A percentile compares a stretch with the other conserved stretches of the same genome.
These are phyloP conservation scores for Xanthia togata DNA, from an alignment of 2,888 invertebrate genomes.

Conservation along the genomic window DNA sequence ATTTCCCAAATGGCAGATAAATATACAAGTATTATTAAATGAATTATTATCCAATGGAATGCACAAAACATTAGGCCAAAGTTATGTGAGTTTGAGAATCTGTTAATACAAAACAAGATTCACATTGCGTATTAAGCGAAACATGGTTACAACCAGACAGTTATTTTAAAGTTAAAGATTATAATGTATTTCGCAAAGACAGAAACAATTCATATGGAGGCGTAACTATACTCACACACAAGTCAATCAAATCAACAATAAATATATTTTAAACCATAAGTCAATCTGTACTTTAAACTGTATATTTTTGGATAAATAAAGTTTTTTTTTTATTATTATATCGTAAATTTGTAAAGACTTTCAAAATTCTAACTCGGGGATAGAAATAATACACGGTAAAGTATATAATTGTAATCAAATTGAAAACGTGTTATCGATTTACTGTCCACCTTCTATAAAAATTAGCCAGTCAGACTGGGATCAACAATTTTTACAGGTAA, in stretches of 20 bases:
- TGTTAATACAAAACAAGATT: conserved; percentile 7
- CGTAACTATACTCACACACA: neutral
- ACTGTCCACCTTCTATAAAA: neutral
- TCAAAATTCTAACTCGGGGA: neutral
- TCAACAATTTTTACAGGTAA: neutral
- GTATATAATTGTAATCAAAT: conserved; percentile 6
- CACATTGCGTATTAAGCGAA: no score
- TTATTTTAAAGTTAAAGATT: conserved; percentile 3
- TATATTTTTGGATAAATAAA: no score
- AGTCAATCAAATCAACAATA: neutral
- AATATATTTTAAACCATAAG: no score
- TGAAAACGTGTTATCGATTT: neutral
- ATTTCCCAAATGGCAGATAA: neutral
- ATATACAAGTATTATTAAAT: no score
- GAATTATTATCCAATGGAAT: no score
- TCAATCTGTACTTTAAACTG: no score
- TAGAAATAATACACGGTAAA: conserved; percentile 3
- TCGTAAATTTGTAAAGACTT: neutral
- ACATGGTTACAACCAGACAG: conserved; percentile 7
- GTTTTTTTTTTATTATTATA: no score
- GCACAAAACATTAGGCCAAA: no score
- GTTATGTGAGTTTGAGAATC: neutral
- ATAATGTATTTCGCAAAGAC: no score
- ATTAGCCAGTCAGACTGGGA: conserved; percentile 10
- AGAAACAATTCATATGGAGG: no score